These are phyloP conservation scores for Bettongia penicillata DNA, from an alignment of 2,113 vertebrate genomes.

Conservation along the genomic window DNA sequence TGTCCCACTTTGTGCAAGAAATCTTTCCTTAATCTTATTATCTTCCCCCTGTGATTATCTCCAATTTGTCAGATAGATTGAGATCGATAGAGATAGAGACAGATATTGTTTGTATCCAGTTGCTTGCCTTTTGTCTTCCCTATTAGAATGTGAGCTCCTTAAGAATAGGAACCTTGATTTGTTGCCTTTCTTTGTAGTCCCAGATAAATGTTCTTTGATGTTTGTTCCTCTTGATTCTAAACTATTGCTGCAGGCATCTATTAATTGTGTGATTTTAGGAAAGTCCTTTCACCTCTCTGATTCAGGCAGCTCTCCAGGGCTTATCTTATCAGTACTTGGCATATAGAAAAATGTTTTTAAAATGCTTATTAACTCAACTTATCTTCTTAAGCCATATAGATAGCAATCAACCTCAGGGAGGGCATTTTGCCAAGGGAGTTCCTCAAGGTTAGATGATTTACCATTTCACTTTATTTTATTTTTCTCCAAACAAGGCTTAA, in stretches of 20 bases:
- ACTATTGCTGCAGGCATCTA: neutral
- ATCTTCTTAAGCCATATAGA: neutral
- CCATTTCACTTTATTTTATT: neutral
- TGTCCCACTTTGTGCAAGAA: neutral
- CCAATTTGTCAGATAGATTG: neutral
- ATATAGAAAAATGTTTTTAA: neutral
- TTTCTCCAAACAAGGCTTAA: neutral
- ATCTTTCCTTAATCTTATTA: neutral
- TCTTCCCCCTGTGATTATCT: neutral
- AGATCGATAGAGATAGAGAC: too few species aligned
- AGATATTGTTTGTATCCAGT: neutral
- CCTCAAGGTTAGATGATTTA: neutral
- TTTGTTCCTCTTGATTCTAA: neutral
- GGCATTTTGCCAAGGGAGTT: neutral
- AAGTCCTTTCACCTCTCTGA: neutral
- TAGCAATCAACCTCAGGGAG: neutral
- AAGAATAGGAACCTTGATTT: neutral
- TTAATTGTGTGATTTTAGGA: neutral
- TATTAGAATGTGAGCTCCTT: neutral
- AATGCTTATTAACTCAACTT: neutral
- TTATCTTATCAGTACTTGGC: neutral
- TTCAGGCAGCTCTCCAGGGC: neutral
- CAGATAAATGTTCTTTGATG: neutral
- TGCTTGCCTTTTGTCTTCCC: neutral
- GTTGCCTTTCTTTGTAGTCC: neutral